Evolutionary conservation across 92 coral and sea anemone genomes (phyloP).

Genomic region (Epizoanthus ramosus): DNA sequence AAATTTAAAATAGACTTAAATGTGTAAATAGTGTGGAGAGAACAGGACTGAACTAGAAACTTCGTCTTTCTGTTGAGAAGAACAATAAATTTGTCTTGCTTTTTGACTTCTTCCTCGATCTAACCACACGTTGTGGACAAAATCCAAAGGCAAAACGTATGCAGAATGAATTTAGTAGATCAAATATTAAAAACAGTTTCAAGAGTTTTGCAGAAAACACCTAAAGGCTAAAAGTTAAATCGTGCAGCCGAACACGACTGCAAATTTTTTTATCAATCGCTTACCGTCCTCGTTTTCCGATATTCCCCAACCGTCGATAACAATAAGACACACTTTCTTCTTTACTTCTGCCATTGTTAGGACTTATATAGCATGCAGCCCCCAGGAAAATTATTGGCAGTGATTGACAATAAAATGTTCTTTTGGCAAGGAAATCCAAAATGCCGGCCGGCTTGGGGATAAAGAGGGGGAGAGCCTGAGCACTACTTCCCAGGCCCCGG

Average conservation of each 20-base stretch:
- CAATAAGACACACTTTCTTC: conserved; percentile 88
- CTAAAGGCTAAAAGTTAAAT: background rate
- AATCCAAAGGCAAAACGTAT: no score
- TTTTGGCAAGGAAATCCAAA: background rate
- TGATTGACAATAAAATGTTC: background rate
- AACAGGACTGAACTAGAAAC: no score
- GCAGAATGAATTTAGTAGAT: no score
- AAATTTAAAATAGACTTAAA: no score
- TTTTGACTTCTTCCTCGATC: no score
- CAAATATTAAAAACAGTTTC: no score
- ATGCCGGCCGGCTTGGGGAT: background rate
- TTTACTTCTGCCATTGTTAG: conserved; percentile 62
- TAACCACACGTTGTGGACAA: no score
- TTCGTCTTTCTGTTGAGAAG: no score
- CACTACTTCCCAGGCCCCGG: background rate
- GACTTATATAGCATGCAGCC: background rate
- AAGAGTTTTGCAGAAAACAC: background rate
- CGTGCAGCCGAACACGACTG: conserved; percentile 25
- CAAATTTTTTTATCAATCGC: background rate
- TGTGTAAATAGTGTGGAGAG: no score
- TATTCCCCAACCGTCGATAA: conserved; percentile 98
- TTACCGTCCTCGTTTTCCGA: conserved; percentile 84
- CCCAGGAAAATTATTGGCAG: background rate
- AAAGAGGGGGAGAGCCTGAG: background rate
- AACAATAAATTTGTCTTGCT: no score